Conservation (phyloP, 2,888 invertebrate genomes). For the Synanthedon formicaeformis region DNA sequence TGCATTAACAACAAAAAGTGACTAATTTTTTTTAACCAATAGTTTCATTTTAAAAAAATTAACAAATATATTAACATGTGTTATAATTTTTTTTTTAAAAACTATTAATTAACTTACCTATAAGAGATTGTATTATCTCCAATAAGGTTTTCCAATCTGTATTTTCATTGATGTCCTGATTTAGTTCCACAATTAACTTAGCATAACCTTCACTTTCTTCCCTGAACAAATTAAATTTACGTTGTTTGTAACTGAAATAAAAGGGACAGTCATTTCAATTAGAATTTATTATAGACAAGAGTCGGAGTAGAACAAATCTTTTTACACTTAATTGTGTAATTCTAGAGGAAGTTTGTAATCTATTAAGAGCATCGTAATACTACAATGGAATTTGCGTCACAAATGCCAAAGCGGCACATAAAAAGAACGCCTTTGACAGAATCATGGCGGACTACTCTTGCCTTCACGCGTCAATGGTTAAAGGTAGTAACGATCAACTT, state of each 20-base stretch:
- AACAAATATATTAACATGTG: not conserved
- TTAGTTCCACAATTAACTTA: slow-evolving; percentile 93
- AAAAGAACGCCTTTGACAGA: too few relatives aligned
- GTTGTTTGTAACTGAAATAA: slow-evolving; percentile 93
- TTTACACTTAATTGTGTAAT: not conserved
- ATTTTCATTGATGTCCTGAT: slow-evolving; percentile 80
- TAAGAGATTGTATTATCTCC: slow-evolving; percentile 92
- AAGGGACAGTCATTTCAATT: not conserved
- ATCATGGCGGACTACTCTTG: too few relatives aligned
- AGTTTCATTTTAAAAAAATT: not conserved
- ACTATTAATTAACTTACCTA: slow-evolving; percentile 74
- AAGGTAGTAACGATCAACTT: too few relatives aligned
- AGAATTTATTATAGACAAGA: not conserved
- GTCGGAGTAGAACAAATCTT: not conserved
- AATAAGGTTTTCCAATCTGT: slow-evolving; percentile 77
- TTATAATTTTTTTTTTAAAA: not conserved
- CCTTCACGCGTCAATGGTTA: too few relatives aligned
- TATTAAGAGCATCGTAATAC: too few relatives aligned
- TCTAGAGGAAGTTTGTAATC: too few relatives aligned
- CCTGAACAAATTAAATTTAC: slow-evolving; percentile 97
- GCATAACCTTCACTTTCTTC: slow-evolving; percentile 99
- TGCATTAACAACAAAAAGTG: too few relatives aligned
- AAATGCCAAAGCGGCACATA: too few relatives aligned
- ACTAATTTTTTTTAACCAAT: too few relatives aligned
- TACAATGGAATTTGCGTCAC: too few relatives aligned